Percentiles rank a stretch among this genome's conserved stretches.
Evolutionary conservation across 2,888 invertebrate species (phyloP).

Genomic region (Melinaea menophilus): DNA sequence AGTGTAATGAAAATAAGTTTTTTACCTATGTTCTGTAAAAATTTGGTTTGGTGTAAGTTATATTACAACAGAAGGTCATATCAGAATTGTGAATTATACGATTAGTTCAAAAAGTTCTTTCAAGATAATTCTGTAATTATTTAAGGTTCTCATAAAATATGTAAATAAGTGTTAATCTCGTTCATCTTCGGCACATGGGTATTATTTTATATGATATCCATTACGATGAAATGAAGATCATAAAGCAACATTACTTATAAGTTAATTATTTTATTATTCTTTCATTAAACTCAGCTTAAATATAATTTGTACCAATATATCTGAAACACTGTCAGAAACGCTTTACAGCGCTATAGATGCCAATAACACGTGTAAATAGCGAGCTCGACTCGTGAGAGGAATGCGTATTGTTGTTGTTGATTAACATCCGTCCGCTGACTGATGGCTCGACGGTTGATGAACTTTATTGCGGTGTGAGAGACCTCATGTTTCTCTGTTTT

Average conservation of each 20-base stretch:
- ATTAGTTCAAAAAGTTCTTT: too few relatives aligned
- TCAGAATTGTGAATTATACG: background rate
- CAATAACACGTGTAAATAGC: constrained; percentile 36
- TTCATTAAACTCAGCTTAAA: background rate
- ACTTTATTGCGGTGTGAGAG: constrained; percentile 14
- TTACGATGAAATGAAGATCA: too few relatives aligned
- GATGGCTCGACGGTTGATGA: constrained; percentile 12
- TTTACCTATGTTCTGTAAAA: background rate
- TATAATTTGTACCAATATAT: background rate
- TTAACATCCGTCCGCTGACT: constrained; percentile 10
- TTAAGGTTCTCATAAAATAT: too few relatives aligned
- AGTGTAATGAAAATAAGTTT: background rate
- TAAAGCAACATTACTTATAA: too few relatives aligned
- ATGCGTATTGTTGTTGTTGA: constrained; percentile 27
- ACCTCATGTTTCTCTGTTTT: constrained; percentile 13
- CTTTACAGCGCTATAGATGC: constrained; percentile 13
- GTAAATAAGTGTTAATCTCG: too few relatives aligned
- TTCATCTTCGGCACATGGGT: too few relatives aligned
- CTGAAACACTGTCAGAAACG: background rate
- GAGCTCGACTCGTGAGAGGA: constrained; percentile 27
- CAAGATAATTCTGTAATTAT: too few relatives aligned
- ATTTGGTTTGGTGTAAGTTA: background rate
- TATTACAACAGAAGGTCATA: background rate
- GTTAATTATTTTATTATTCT: too few relatives aligned
- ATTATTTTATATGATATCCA: too few relatives aligned